Base-by-base conservation (phyloP, 2,888 invertebrate genomes). In the Physocephala rufipes region DNA sequence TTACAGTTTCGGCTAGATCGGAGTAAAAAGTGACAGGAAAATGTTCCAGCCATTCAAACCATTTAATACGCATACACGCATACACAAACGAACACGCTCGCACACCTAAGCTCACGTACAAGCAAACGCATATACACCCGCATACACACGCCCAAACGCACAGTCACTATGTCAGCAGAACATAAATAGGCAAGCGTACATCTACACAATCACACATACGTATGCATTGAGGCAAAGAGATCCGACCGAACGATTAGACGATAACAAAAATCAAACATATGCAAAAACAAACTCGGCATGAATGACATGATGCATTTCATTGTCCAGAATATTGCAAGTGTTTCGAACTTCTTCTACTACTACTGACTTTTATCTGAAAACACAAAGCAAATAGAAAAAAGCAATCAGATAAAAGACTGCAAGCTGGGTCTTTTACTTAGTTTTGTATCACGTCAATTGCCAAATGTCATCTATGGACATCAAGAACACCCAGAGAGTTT, bases 11-110 rank as follows among this genome's bases (percentile, higher is more conserved):
- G 30, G 21, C 9, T 51, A 30, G 62, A 28, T 43, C 12, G 24
- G 24, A 67, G 49, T 61, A 61, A 49, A 51, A 49, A 62, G 49
- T 68, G 62, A 24, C 36, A 36, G 55, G 55, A 55, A 55, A 55
- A 43, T 16, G 66, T 53, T 53, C 21, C 43, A 53, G 51, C n/a
- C 51, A 28, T 49, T 49, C 36, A 36, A 62, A 36, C 19, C n/a
- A 1, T 15, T 26, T 21, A n/a, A n/a, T n/a, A n/a, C 55, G 13
- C 7, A 53, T 16, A 16, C 21, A 67, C 26, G 36, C 28, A 55
- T 5, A 66, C 47, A 55, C 43, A 19, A 36, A 30, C 16, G 15
- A 16, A 53, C 26, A 45, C 7, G 24, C 13, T n/a, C 12, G 58
- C 55, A 26, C 67, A 24, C 21, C 7, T 28, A 59, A 21, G 59